Evolutionary conservation across 2,113 vertebrate genomes (phyloP).

Genomic region (Gallinago undulata): DNA sequence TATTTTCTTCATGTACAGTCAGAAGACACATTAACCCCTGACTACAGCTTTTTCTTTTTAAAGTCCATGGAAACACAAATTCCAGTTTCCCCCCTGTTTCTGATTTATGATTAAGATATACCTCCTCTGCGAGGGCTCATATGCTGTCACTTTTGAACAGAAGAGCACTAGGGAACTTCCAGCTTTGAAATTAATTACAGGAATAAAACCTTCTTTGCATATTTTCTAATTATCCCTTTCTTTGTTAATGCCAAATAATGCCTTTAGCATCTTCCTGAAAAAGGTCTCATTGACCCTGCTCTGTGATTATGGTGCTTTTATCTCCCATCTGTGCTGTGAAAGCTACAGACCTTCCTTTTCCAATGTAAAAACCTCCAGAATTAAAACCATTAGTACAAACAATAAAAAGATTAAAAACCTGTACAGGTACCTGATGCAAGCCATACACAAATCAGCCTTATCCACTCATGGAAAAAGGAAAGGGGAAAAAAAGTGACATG

Average conservation of each 20-base stretch:
- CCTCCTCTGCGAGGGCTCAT: not conserved
- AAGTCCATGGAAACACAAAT: not conserved
- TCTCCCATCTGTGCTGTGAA: constrained; percentile 62
- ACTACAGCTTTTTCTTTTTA: not conserved
- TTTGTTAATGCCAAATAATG: constrained; percentile 66
- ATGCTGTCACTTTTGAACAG: constrained; percentile 30
- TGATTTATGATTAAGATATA: constrained; percentile 33
- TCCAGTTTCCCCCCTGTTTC: not conserved
- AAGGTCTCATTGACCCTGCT: constrained; percentile 50
- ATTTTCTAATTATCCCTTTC: constrained; percentile 59
- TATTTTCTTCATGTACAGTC: not conserved
- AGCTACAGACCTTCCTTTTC: constrained; percentile 14
- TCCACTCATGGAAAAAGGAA: not conserved
- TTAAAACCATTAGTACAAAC: constrained; percentile 1
- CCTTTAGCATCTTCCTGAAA: constrained; percentile 56
- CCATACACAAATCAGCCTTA: not conserved
- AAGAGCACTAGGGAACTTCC: constrained; percentile 39
- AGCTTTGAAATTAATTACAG: constrained; percentile 59
- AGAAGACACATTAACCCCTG: not conserved
- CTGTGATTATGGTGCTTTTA: constrained; percentile 49
- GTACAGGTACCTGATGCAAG: not conserved
- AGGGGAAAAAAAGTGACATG: accelerated
- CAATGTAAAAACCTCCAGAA: not conserved
- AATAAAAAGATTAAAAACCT: not conserved
- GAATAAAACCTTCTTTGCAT: constrained; percentile 56